Evolutionary conservation across 2,888 invertebrate genomes (phyloP).

Genomic region (Trileptium ribeirensis): DNA sequence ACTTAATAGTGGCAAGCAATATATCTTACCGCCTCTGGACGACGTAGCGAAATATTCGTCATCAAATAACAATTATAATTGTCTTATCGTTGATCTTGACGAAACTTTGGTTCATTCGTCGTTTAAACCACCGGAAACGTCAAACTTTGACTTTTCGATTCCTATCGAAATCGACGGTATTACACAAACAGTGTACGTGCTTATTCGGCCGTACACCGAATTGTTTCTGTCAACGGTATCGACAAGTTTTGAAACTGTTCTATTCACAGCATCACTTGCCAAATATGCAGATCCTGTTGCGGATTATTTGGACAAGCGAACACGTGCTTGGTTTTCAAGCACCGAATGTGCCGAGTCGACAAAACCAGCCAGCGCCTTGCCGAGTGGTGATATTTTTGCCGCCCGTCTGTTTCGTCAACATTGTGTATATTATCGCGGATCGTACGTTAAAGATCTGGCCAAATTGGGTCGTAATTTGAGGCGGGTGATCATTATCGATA

Average conservation of each 20-base stretch:
- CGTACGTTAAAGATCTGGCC: conserved; percentile 99
- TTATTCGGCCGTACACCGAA: conserved; percentile 98
- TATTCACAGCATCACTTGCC: conserved; percentile 96
- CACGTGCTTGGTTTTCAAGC: no score
- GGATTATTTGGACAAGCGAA: conserved; percentile 73
- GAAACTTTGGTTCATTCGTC: conserved; percentile 99
- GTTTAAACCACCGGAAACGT: conserved; percentile 70
- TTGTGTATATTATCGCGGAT: conserved; percentile 98
- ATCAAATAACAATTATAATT: no score
- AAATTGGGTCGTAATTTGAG: conserved; percentile 90
- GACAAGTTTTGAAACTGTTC: conserved; percentile 94
- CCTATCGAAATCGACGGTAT: conserved; percentile 99
- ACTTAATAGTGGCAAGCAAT: no score
- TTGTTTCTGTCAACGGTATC: conserved; percentile 96
- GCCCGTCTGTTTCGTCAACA: conserved; percentile 92
- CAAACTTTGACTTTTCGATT: conserved; percentile 77
- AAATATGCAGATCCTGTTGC: conserved; percentile 99
- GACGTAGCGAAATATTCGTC: no score
- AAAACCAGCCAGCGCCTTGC: no score
- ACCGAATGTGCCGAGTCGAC: no score
- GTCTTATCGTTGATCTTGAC: conserved; percentile 99
- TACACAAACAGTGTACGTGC: conserved; percentile 90
- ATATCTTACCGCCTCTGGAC: no score
- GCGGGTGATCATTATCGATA: conserved; percentile 95
- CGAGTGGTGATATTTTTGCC: conserved; percentile 61